Percentiles rank a stretch among this genome's conserved stretches.
phyloP scores from a whole-genome alignment of 1,140 invertebrate species.

The Drosophila takahashii region DNA sequence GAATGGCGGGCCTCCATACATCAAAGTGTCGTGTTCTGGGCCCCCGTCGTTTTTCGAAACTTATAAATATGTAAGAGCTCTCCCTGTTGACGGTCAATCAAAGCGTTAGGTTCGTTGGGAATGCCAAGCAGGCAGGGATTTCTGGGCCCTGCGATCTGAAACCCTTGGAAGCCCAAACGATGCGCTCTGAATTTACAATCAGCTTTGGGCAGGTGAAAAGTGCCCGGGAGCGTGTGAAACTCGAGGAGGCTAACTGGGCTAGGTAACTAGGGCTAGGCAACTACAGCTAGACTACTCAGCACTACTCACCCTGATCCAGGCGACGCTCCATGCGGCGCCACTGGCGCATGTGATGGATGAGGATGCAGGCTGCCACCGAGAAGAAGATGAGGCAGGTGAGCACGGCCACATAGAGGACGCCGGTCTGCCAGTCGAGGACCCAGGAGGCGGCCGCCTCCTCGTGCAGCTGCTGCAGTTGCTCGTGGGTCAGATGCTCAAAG shows the following conservation, averaged over 20 bases:
- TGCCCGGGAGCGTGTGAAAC: conserved; percentile 59
- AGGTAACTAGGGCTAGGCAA: not conserved
- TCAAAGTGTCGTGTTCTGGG: conserved; percentile 74
- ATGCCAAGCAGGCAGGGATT: conserved; percentile 27
- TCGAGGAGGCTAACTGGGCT: not conserved
- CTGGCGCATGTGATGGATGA: conserved; percentile 87
- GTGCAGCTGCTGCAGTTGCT: conserved; percentile 78
- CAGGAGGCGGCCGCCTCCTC: conserved; percentile 70
- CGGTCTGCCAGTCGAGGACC: conserved; percentile 87
- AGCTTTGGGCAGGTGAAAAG: conserved; percentile 24
- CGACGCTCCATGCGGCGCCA: conserved; percentile 87
- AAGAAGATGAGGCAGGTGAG: conserved; percentile 88
- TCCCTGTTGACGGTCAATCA: not conserved
- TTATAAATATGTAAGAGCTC: conserved; percentile 66
- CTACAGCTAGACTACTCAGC: not conserved
- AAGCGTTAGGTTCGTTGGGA: not conserved
- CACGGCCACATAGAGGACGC: conserved; percentile 87
- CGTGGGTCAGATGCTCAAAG: conserved; percentile 72
- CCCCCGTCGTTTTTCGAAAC: conserved; percentile 17
- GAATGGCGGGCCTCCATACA: conserved; percentile 44
- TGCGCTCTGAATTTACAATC: conserved; percentile 44
- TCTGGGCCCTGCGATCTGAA: conserved; percentile 1
- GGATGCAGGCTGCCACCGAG: conserved; percentile 87
- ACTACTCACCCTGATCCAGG: conserved; percentile 86
- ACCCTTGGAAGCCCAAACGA: conserved; percentile 20